These are phyloP conservation scores for Anagyrus pseudococci DNA, from an alignment of 2,888 invertebrate species.

Conservation along the genomic window DNA sequence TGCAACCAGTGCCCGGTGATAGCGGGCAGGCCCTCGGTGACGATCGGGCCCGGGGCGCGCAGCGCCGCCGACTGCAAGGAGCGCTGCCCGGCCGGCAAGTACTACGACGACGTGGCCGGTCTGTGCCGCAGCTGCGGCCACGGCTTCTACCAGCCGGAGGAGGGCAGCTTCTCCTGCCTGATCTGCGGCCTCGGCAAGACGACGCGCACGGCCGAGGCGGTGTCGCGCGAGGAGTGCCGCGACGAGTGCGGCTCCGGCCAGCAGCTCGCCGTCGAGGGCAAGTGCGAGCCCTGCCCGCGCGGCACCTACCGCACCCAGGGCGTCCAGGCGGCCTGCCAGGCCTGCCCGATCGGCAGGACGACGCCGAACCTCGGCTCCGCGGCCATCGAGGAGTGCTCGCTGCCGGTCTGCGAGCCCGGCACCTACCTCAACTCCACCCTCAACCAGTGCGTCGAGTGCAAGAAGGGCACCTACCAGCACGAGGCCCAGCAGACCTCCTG, in stretches of 20 bases:
- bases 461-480: constrained; percentile 89
- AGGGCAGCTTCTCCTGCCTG: constrained; percentile 88
- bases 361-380: constrained; percentile 86
- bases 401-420: constrained; percentile 82
- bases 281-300: constrained; percentile 90
- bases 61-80: constrained; percentile 92
- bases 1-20: constrained; percentile 91
- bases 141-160: constrained; percentile 90
- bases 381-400: constrained; percentile 87
- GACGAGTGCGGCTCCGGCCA: constrained; percentile 89
- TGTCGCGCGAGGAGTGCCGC: constrained; percentile 84
- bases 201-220: constrained; percentile 88
- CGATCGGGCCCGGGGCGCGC: constrained; percentile 84
- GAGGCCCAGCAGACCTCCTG: constrained; percentile 88
- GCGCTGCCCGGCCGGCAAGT: constrained; percentile 92
- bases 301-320: constrained; percentile 88
- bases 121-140: constrained; percentile 92
- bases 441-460: constrained; percentile 86
- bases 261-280: constrained; percentile 85
- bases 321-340: constrained; percentile 85
- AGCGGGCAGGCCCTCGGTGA: constrained; percentile 88
- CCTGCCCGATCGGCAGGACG: constrained; percentile 89
- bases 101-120: constrained; percentile 87
- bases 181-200: constrained; percentile 91
- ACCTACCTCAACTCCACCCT: constrained; percentile 85